These are phyloP conservation scores for Platynereis dumerilii DNA, from an alignment of 2,888 invertebrate genomes.

Conservation along the genomic window DNA sequence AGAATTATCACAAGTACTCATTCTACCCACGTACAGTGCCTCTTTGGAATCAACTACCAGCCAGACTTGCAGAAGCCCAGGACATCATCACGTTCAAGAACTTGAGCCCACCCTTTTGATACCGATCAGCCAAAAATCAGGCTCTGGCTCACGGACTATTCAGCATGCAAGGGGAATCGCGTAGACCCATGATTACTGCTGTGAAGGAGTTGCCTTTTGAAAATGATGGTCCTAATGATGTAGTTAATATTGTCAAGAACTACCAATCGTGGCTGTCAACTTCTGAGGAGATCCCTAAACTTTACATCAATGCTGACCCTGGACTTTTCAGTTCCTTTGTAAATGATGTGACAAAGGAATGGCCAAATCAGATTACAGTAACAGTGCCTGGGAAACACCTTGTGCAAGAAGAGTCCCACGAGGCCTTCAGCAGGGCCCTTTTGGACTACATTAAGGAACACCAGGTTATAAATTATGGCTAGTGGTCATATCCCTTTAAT, in stretches of 20 bases:
- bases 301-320: conserved; percentile 7
- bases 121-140: too few species aligned
- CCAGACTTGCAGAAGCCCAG: too few species aligned
- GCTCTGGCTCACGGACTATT: too few species aligned
- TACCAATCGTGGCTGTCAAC: conserved; percentile 1
- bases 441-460: conserved; percentile 2
- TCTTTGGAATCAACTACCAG: too few species aligned
- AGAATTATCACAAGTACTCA: too few species aligned
- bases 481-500: too few species aligned
- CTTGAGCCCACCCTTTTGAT: too few species aligned
- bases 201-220: not conserved
- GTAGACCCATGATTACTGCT: conserved; percentile 1
- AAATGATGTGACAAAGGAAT: not conserved
- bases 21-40: too few species aligned
- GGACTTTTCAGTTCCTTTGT: conserved; percentile 1
- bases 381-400: conserved; percentile 2
- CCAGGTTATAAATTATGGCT: too few species aligned
- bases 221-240: conserved; percentile 4
- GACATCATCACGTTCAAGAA: too few species aligned
- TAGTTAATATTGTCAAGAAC: not conserved
- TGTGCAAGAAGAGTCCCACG: not conserved
- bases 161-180: not conserved
- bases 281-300: conserved; percentile 2
- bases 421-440: not conserved
- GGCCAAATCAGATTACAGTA: not conserved